Evolutionary conservation across 2,888 invertebrate species (phyloP).

Genomic region (Orthosia gracilis): DNA sequence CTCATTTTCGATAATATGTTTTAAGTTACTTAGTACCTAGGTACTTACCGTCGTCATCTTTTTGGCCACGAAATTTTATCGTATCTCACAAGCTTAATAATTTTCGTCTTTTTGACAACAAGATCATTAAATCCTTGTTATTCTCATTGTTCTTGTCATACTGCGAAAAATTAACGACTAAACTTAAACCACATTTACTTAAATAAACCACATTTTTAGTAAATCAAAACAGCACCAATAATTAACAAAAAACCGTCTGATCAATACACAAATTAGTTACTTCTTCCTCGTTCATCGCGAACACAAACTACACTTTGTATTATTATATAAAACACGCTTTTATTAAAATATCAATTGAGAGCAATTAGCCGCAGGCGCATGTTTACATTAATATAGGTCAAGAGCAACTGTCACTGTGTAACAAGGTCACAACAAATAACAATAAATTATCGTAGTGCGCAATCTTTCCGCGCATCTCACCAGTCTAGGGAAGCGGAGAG

Average conservation of each 20-base stretch:
- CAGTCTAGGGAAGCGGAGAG: no score
- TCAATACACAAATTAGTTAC: slow-evolving; percentile 20
- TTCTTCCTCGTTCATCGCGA: no score
- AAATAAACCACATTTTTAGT: neutral
- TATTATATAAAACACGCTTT: no score
- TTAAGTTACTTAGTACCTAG: neutral
- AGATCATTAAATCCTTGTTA: slow-evolving; percentile 33
- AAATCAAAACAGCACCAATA: slow-evolving; percentile 8
- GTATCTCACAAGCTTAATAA: slow-evolving; percentile 35
- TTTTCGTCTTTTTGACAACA: slow-evolving; percentile 36
- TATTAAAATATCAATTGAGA: no score
- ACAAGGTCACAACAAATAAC: no score
- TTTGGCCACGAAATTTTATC: slow-evolving; percentile 29
- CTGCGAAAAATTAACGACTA: slow-evolving; percentile 9
- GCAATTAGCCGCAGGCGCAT: no score
- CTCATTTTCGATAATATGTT: no score
- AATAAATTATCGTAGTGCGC: no score
- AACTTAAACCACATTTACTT: neutral
- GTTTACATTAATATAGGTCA: no score
- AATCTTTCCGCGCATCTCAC: no score
- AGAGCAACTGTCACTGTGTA: no score
- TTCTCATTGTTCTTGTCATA: slow-evolving; percentile 31
- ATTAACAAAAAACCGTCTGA: slow-evolving; percentile 28
- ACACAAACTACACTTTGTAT: no score
- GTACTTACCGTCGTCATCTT: slow-evolving; percentile 18